A percentile compares a stretch with the other conserved stretches of the same genome.
These are phyloP conservation scores for Xestobium rufovillosum DNA, from an alignment of 2,888 invertebrate genomes.

Conservation along the genomic window DNA sequence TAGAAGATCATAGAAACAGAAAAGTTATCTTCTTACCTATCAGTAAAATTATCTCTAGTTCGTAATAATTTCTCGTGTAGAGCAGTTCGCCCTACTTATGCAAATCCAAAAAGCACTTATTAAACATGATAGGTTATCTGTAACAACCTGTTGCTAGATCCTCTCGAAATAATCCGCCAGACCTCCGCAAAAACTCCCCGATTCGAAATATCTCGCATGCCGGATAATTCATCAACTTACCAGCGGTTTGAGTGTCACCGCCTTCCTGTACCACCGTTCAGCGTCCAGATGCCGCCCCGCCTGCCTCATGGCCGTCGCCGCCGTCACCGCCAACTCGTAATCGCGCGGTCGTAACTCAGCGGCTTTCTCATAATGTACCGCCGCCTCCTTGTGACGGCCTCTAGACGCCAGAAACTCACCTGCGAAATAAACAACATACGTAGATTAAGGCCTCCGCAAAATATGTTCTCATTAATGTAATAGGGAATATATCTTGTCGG, in stretches of 20 bases:
- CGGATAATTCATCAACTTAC: too few relatives aligned
- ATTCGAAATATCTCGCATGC: too few relatives aligned
- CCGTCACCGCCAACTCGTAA: constrained; percentile 77
- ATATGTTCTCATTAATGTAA: constrained; percentile 27
- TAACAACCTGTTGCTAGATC: too few relatives aligned
- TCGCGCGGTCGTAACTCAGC: constrained; percentile 72
- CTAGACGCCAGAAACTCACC: constrained; percentile 82
- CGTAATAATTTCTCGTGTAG: too few relatives aligned
- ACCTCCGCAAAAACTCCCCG: too few relatives aligned
- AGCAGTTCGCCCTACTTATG: too few relatives aligned
- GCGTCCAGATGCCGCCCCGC: constrained; percentile 75
- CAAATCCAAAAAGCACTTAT: too few relatives aligned
- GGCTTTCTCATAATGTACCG: constrained; percentile 69
- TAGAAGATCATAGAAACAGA: too few relatives aligned
- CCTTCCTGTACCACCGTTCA: constrained; percentile 80
- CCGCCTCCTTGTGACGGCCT: constrained; percentile 73
- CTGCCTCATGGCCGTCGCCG: constrained; percentile 80
- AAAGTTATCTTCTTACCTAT: too few relatives aligned
- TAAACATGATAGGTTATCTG: too few relatives aligned
- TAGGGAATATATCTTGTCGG: constrained; percentile 20
- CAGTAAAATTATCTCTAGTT: too few relatives aligned
- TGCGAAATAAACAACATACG: constrained; percentile 40
- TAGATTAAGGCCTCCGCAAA: constrained; percentile 4
- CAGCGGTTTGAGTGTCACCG: constrained; percentile 41
- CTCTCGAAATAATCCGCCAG: too few relatives aligned